These are phyloP conservation scores for Argya squamiceps DNA, from an alignment of 2,797 vertebrate species.

Conservation along the genomic window DNA sequence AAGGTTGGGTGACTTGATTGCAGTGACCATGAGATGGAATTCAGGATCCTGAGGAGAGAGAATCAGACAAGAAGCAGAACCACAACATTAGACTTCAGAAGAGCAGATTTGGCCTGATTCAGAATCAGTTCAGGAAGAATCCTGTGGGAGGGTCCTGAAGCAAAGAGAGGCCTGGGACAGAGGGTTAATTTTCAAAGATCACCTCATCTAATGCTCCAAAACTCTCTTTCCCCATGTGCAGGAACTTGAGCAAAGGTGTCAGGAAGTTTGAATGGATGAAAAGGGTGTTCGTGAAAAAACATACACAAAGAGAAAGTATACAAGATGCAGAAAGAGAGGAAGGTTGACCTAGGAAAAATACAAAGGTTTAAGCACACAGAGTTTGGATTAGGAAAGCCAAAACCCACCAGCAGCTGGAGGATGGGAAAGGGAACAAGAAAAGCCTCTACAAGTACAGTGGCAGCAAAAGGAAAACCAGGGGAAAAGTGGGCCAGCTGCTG, in stretches of 20 bases:
- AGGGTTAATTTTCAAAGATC: not conserved
- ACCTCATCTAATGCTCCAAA: not conserved
- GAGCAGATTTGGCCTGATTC: not conserved
- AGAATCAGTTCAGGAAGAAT: not conserved
- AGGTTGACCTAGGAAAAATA: not conserved
- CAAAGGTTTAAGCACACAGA: not conserved
- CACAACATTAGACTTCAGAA: not conserved
- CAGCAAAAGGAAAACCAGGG: not conserved
- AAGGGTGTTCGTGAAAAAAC: not conserved
- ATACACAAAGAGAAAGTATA: not conserved
- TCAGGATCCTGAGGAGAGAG: not conserved
- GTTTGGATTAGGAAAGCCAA: not conserved
- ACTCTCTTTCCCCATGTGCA: not conserved
- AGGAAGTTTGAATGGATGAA: not conserved
- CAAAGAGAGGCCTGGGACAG: not conserved
- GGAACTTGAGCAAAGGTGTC: not conserved
- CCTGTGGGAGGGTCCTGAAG: not conserved
- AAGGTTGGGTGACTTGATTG: not conserved
- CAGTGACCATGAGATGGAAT: not conserved
- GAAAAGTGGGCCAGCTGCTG: not conserved
- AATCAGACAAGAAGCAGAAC: not conserved
- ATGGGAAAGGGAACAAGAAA: not conserved
- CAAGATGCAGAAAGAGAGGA: not conserved
- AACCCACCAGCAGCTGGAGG: not conserved
- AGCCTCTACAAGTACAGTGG: not conserved